These are phyloP conservation scores for Anguilla marmorata DNA, from an alignment of 2,797 vertebrate species.

Conservation along the genomic window DNA sequence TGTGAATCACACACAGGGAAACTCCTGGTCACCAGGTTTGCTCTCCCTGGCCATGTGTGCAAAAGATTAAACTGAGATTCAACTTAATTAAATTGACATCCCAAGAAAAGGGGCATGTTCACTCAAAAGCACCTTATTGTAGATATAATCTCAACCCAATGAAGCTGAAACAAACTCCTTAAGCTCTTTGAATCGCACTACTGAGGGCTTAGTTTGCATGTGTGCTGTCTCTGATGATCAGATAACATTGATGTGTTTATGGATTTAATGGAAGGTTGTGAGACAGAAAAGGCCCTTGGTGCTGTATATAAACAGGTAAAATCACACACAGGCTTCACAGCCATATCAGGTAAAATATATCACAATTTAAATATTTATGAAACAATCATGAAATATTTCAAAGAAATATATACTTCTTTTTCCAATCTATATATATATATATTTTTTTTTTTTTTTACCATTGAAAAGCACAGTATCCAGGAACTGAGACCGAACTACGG, in stretches of 20 bases:
- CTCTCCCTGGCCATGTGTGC: not conserved
- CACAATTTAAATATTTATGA: too few species aligned
- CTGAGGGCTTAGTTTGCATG: not conserved
- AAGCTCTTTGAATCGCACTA: not conserved
- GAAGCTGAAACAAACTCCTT: not conserved
- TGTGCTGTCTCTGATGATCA: not conserved
- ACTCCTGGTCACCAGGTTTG: not conserved
- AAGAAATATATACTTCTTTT: too few species aligned
- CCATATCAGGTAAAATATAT: too few species aligned
- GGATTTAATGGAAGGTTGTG: not conserved
- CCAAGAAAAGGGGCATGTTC: not conserved
- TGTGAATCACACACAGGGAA: too few species aligned
- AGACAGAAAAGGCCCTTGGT: not conserved
- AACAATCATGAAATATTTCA: too few species aligned
- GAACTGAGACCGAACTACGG: not conserved
- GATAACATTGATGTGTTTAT: not conserved
- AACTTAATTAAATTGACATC: not conserved
- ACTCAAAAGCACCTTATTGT: not conserved
- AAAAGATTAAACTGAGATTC: not conserved
- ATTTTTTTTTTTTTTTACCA: not conserved
- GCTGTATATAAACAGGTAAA: not conserved
- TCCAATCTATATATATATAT: too few species aligned
- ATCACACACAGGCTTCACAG: too few species aligned
- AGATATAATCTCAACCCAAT: not conserved
- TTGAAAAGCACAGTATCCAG: not conserved